Evolutionary conservation across 2,888 invertebrate species (phyloP).

Genomic region (Drosophila borealis): DNA sequence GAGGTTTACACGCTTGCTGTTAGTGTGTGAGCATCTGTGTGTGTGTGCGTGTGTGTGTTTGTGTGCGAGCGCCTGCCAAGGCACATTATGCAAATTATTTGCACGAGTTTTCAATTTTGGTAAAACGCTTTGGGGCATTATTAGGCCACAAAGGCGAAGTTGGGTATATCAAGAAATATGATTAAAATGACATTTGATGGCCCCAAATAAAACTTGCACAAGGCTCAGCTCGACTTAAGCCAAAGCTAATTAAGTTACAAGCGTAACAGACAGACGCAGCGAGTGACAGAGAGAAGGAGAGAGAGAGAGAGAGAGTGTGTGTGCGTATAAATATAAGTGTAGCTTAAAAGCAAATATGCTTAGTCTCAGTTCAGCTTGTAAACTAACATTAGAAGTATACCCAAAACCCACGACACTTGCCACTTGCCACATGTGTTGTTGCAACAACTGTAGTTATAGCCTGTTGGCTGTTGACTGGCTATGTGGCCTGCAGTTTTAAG

Average conservation of each 20-base stretch:
- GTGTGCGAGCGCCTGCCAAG: slow-evolving; percentile 18
- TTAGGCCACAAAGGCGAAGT: slow-evolving; percentile 63
- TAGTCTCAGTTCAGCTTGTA: slow-evolving; percentile 35
- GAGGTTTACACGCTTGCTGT: slow-evolving; percentile 35
- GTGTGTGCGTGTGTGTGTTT: slow-evolving; percentile 1
- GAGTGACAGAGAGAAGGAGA: not conserved
- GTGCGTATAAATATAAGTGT: slow-evolving; percentile 23
- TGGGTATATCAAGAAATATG: slow-evolving; percentile 63
- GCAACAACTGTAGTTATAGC: slow-evolving; percentile 4
- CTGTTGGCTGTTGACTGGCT: slow-evolving; percentile 13
- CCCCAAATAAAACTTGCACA: slow-evolving; percentile 36
- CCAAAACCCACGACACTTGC: slow-evolving; percentile 24
- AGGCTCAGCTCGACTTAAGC: slow-evolving; percentile 47
- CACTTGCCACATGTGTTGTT: slow-evolving; percentile 43
- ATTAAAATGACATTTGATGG: slow-evolving; percentile 74
- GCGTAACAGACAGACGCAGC: not conserved
- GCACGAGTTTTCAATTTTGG: slow-evolving; percentile 78
- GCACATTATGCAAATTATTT: slow-evolving; percentile 77
- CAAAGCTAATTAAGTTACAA: slow-evolving; percentile 63
- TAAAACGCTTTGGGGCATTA: slow-evolving; percentile 73
- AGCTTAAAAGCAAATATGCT: slow-evolving; percentile 62
- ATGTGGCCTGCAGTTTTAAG: slow-evolving; percentile 58
- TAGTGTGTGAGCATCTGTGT: slow-evolving; percentile 17
- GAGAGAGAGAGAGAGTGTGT: not conserved
- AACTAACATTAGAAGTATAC: slow-evolving; percentile 37